Percentiles rank a stretch among this genome's conserved stretches.
phyloP scores from a whole-genome alignment of 2,797 vertebrate genomes.

The Chelonia mydas region DNA sequence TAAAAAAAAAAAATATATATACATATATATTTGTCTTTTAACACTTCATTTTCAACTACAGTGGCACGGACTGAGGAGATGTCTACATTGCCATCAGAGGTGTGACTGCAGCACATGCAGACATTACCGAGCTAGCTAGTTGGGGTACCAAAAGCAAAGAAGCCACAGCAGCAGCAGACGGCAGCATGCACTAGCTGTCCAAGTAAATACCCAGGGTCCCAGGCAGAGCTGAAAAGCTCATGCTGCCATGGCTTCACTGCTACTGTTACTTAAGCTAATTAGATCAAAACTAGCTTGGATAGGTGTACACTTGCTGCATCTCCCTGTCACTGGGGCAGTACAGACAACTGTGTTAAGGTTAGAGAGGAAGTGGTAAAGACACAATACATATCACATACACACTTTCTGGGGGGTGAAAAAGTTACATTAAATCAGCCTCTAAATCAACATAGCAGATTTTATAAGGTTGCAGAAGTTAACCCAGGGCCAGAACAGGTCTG shows the following conservation, averaged over 20 bases:
- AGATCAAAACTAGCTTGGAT: neutral
- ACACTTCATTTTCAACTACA: conserved; percentile 18
- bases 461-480: neutral
- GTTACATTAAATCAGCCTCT: neutral
- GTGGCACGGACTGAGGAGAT: neutral
- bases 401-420: neutral
- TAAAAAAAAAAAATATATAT: neutral
- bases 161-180: neutral
- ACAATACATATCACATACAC: neutral
- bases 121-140: neutral
- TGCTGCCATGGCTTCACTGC: neutral
- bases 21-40: neutral
- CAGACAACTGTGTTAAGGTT: neutral
- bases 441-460: neutral
- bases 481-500: neutral
- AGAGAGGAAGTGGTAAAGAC: neutral
- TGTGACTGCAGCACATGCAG: neutral
- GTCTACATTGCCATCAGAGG: neutral
- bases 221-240: neutral
- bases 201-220: neutral
- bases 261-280: neutral
- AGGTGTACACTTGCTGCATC: neutral
- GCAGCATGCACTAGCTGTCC: neutral
- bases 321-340: neutral
- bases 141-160: neutral